A percentile compares a stretch with the other conserved stretches of the same genome.
Conservation (phyloP, 2,888 invertebrate species). For the Dicyrtoma fusca region DNA sequence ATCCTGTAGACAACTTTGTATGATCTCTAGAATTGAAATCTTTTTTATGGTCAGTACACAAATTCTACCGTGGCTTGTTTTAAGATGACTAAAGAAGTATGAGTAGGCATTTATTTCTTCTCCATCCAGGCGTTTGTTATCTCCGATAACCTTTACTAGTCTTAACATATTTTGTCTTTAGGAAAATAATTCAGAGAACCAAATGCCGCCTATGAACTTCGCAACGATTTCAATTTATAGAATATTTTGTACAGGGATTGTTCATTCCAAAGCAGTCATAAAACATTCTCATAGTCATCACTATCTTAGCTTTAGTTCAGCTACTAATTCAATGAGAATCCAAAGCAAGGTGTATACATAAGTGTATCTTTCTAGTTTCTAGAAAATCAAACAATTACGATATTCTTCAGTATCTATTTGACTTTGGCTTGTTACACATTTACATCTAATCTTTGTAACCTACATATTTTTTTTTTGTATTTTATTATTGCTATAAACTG, state of each 20-base stretch:
- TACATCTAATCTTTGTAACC: conserved; percentile 24
- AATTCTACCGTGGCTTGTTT: neutral
- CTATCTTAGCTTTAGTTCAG: too few species aligned
- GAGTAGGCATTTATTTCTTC: neutral
- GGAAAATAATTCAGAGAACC: too few species aligned
- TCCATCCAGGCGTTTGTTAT: too few species aligned
- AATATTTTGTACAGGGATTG: too few species aligned
- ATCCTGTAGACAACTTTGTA: neutral
- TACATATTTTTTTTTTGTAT: conserved; percentile 13
- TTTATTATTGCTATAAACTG: conserved; percentile 23
- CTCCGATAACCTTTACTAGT: neutral
- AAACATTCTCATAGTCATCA: too few species aligned
- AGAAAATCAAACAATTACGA: too few species aligned
- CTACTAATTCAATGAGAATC: too few species aligned
- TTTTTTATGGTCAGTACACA: conserved; percentile 8
- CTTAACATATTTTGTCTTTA: too few species aligned
- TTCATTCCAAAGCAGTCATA: too few species aligned
- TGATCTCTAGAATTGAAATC: conserved; percentile 10
- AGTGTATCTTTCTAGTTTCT: neutral
- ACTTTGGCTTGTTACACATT: neutral
- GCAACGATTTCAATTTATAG: too few species aligned
- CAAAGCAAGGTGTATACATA: neutral
- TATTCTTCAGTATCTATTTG: neutral
- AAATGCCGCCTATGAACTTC: too few species aligned
- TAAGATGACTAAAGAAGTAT: too few species aligned